Base-by-base conservation (phyloP, 2,888 invertebrate species). In the Allolobophora icterica region DNA sequence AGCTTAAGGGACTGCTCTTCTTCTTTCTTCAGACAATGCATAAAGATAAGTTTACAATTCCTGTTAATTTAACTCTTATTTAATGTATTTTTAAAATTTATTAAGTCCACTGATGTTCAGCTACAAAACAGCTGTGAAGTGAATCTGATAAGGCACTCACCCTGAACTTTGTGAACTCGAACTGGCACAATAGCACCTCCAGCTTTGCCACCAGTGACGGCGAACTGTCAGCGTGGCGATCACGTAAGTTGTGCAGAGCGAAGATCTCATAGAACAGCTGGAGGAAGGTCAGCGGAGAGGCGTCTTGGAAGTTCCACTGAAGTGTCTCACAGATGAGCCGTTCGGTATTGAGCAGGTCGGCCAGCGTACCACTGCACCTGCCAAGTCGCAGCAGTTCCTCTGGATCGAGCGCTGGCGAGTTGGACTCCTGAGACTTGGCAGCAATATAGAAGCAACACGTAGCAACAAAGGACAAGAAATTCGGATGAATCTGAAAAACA, bases 311-410 rank as follows among this genome's bases (percentile, higher is more conserved):
- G 71, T 94, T 91, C 94, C 94, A 94, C 90, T 92, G 92, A 24
- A 95, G 93, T 89, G 94, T 94, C 35, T 94, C 93, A 11, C 94
- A 92, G n/a, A 95, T 93, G 42, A 94, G 93, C 38, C 93, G 92
- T 92, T 95, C 95, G 94, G 95, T 95, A 87, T 94, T 93, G 38
- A 93, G 92, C 38, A 95, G 92, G 92, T 95, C 95, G 34, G 93
- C 93, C 15, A 94, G 92, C 90, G 94, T 94, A 93, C 95, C 94
- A 24, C 93, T 93, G 91, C 94, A 93, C 92, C 94, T 92, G 91
- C 94, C 94, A 13, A 94, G 92, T 42, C 92, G 91, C 24, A 94
- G 93, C 34, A 95, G 93, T 90, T 94, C 94, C 24, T 93, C 91
- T 6, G 94, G 93, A 91, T 92, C 93, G 38, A 94, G 94, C 90